phyloP scores from a whole-genome alignment of 2,113 vertebrate species.

The Martes martes region DNA sequence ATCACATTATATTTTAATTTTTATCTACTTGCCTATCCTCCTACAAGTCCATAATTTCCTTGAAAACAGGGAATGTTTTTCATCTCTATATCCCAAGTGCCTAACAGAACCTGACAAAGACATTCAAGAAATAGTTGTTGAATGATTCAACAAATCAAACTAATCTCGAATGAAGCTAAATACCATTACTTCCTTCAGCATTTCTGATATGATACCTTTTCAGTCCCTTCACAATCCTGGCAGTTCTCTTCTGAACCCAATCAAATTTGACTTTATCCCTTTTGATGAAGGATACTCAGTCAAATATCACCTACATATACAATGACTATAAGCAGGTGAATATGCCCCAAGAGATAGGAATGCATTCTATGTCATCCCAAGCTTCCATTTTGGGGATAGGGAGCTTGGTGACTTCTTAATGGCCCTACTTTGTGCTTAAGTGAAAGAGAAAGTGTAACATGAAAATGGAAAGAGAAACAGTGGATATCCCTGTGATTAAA shows the following conservation, averaged over 20 bases:
- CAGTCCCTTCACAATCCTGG: neutral
- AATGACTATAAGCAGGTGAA: neutral
- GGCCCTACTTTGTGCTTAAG: neutral
- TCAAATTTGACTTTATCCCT: neutral
- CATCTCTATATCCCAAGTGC: neutral
- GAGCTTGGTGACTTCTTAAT: neutral
- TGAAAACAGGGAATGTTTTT: neutral
- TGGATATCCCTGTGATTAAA: neutral
- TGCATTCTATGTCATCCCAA: neutral
- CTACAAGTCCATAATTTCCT: neutral
- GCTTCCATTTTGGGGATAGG: neutral
- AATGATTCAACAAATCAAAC: constrained; percentile 7
- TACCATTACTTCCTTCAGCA: neutral
- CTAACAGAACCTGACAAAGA: neutral
- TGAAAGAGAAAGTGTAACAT: neutral
- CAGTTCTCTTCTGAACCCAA: neutral
- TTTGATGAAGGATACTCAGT: neutral
- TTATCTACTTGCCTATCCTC: neutral
- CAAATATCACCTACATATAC: neutral
- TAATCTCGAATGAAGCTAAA: neutral
- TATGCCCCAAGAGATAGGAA: neutral
- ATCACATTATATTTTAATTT: neutral
- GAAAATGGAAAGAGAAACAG: neutral
- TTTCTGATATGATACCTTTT: neutral
- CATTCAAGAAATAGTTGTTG: neutral